A percentile compares a stretch with the other conserved stretches of the same genome.
phyloP scores from a whole-genome alignment of 35 echinoderm and acorn worm species.

The Apostichopus japonicus region DNA sequence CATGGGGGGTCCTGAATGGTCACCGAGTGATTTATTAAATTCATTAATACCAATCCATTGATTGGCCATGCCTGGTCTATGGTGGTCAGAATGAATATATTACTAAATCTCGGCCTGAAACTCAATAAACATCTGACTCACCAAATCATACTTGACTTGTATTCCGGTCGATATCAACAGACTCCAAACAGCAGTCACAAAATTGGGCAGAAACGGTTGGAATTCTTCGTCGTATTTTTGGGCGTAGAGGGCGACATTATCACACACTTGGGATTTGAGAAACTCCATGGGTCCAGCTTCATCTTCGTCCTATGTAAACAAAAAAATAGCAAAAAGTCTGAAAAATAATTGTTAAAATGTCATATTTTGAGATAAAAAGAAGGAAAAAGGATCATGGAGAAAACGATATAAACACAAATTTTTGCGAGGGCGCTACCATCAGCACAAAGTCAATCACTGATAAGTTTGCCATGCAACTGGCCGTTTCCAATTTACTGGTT shows the following conservation, averaged over 20 bases:
- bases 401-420: background rate
- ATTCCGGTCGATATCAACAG: slow-evolving; percentile 68
- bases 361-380: background rate
- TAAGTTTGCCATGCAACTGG: too few relatives aligned
- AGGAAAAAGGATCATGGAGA: background rate
- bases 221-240: slow-evolving; percentile 99
- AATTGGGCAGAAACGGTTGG: slow-evolving; percentile 72
- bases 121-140: slow-evolving; percentile 30
- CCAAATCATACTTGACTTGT: slow-evolving; percentile 93
- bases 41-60: too few relatives aligned
- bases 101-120: too few relatives aligned
- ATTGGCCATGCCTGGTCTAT: too few relatives aligned
- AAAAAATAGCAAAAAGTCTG: background rate
- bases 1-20: too few relatives aligned
- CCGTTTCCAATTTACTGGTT: too few relatives aligned
- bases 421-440: background rate
- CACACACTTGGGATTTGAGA: slow-evolving; percentile 92
- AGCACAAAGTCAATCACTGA: too few relatives aligned
- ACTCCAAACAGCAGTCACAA: slow-evolving; percentile 89
- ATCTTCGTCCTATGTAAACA: slow-evolving; percentile 63
- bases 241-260: slow-evolving; percentile 89
- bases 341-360: background rate
- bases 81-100: too few relatives aligned
- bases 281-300: slow-evolving; percentile 85
- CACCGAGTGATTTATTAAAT: too few relatives aligned